These are phyloP conservation scores for Noctua comes DNA, from an alignment of 2,888 invertebrate species.

Conservation along the genomic window DNA sequence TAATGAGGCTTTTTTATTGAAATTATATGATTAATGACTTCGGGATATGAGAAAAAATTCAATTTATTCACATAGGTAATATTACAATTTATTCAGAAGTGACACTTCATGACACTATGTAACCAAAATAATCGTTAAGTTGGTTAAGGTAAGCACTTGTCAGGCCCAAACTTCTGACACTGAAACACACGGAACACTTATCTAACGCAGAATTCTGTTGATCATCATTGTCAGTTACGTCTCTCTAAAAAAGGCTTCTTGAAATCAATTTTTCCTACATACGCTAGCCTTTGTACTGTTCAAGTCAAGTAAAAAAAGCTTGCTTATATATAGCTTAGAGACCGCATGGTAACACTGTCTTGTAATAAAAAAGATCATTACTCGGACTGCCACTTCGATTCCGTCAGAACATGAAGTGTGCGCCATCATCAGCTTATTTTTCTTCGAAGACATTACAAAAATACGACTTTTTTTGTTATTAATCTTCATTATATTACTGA, in stretches of 20 bases:
- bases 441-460: constrained; percentile 28
- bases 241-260: neutral
- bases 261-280: neutral
- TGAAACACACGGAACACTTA: neutral
- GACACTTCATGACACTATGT: neutral
- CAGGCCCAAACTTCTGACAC: neutral
- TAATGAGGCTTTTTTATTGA: neutral
- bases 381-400: constrained; percentile 36
- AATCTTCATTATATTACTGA: constrained; percentile 60
- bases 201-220: neutral
- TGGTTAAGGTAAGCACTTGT: neutral
- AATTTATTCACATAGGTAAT: neutral
- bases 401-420: constrained; percentile 30
- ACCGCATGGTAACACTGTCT: constrained; percentile 20
- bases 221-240: neutral
- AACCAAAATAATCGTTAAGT: neutral
- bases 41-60: neutral
- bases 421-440: constrained; percentile 48
- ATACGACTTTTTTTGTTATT: constrained; percentile 41
- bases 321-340: neutral
- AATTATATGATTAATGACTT: neutral
- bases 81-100: neutral
- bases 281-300: neutral
- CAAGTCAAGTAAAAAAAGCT: constrained; percentile 3
- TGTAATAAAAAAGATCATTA: constrained; percentile 37